Percentiles rank a stretch among this genome's conserved stretches.
These are phyloP conservation scores for Drosophila azteca DNA, from an alignment of 1,140 invertebrate species.

Conservation along the genomic window DNA sequence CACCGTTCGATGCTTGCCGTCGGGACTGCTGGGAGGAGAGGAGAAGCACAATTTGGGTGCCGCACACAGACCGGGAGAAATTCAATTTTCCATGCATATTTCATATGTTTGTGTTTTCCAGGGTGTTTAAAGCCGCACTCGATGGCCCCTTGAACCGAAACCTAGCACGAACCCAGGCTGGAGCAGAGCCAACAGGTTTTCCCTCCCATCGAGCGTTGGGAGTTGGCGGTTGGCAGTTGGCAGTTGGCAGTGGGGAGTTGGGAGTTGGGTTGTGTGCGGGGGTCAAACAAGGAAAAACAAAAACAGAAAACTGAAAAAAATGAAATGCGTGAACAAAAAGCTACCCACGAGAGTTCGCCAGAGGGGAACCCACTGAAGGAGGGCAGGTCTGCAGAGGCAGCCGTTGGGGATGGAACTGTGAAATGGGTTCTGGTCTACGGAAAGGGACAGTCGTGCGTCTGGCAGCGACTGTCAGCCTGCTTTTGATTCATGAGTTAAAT, in stretches of 20 bases:
- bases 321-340: conserved; percentile 43
- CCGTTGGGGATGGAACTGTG: neutral
- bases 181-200: conserved; percentile 51
- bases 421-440: neutral
- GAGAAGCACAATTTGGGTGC: conserved; percentile 18
- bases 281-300: conserved; percentile 36
- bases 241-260: neutral
- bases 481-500: conserved; percentile 81
- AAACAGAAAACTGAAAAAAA: conserved; percentile 37
- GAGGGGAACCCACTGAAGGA: neutral
- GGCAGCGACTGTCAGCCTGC: conserved; percentile 64
- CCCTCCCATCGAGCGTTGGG: conserved; percentile 40
- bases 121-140: conserved; percentile 63
- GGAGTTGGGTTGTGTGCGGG: neutral
- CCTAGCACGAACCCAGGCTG: conserved; percentile 5
- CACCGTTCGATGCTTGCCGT: conserved; percentile 60
- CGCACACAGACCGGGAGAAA: conserved; percentile 31
- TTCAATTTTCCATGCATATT: conserved; percentile 75
- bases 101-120: conserved; percentile 62
- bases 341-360: conserved; percentile 38
- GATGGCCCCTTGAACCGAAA: conserved; percentile 32
- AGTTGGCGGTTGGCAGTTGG: neutral
- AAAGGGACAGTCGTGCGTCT: conserved; percentile 45
- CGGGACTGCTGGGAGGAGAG: no score
- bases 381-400: conserved; percentile 1